Base-by-base conservation (phyloP, 2,113 vertebrate genomes). In the Macaca fascicularis region DNA sequence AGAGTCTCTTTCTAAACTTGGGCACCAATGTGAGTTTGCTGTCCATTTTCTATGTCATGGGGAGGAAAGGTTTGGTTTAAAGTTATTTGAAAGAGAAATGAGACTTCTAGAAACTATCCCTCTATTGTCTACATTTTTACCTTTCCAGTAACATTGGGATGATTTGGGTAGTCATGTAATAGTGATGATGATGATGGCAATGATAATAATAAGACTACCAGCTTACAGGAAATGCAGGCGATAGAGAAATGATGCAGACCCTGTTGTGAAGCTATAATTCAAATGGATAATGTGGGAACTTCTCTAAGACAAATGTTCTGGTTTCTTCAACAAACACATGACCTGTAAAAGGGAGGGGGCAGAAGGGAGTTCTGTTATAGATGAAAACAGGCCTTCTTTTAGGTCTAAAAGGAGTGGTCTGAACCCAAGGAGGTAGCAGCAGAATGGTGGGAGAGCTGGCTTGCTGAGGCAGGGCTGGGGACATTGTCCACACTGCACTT, bases 11-110 rank as follows among this genome's bases (percentile, higher is more conserved):
- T 67, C 89, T 89, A 93, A 52, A 96, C 80, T 59, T 94, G 93
- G 81, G 94, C 93, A 61, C 93, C 75, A 76, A 13, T 75, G 27
- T 11, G 89, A 90, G 97, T 88, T 61, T 87, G 70, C 67, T 90
- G 52, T 84, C 86, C 84, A 57, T 94, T 95, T 97, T 40, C 61
- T 40, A 8, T 6, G 5, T 32, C 50, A 25, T 5, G 2, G 25
- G 27, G 76, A 78, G 70, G 69, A 40, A 64, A 20, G 9, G 4
- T 30, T 79, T 45, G 8, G 50, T 19, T 57, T 50, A 45, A 81
- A 48, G 88, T 67, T 38, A 6, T 22, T 14, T 6, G 6, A 61
- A 23, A 17, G 45, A 27, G 59, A 40, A 72, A 35, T 45, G 38
- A 2, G 52, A 25, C 40, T 85, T 61, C 38, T 48, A 55, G 64